Conservation (phyloP, 2,113 vertebrate genomes). For the Sylvietta virens region DNA sequence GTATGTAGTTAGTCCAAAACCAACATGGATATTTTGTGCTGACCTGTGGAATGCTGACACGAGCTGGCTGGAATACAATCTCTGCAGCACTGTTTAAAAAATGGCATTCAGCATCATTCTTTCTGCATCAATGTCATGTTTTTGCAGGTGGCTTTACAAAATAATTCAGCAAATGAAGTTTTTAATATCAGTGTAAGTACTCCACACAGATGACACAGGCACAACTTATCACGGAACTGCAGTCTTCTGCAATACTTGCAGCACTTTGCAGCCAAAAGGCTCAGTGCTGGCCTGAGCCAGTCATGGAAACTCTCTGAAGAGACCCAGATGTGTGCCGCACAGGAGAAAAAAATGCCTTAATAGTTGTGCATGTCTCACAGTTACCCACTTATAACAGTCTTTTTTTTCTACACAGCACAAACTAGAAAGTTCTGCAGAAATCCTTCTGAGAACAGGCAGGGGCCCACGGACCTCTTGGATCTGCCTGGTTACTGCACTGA, state of each 20-base stretch:
- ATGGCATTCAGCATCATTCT: neutral
- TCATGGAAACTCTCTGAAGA: neutral
- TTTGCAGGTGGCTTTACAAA: conserved; percentile 62
- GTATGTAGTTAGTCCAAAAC: neutral
- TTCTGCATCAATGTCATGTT: conserved; percentile 19
- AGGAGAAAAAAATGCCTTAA: neutral
- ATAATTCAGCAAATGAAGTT: conserved; percentile 27
- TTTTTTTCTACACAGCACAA: neutral
- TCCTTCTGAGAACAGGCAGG: neutral
- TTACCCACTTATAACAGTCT: neutral
- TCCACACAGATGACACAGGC: neutral
- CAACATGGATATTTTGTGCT: neutral
- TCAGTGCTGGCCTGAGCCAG: neutral
- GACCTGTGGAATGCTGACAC: neutral
- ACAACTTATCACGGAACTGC: neutral
- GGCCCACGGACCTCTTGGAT: rapidly evolving
- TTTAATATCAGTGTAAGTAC: conserved; percentile 19
- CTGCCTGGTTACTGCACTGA: rapidly evolving
- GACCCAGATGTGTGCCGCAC: neutral
- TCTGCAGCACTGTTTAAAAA: conserved; percentile 1
- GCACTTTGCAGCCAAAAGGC: neutral
- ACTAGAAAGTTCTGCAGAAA: neutral
- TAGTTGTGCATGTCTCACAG: neutral
- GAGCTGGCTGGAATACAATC: neutral
- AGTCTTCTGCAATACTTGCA: neutral